Percentiles rank a stretch among this genome's conserved stretches.
Evolutionary conservation across 2,888 invertebrate genomes (phyloP).

Genomic region (Adelphocoris suturalis): DNA sequence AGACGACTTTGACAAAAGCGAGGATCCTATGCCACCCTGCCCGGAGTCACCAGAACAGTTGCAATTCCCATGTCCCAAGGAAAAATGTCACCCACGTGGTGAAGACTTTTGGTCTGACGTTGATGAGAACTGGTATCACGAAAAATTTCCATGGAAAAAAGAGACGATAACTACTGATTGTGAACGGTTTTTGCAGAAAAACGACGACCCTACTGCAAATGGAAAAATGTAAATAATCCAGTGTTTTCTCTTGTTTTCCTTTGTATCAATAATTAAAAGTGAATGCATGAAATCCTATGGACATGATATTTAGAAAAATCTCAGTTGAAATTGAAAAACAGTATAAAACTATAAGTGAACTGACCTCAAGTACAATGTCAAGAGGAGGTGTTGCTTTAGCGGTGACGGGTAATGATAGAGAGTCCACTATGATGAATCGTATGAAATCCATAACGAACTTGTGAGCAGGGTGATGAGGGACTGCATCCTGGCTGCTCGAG

Average conservation of each 20-base stretch:
- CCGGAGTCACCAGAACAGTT: neutral
- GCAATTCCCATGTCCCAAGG: neutral
- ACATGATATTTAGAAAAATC: too few species aligned
- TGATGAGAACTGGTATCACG: conserved; percentile 53
- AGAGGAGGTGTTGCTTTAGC: conserved; percentile 90
- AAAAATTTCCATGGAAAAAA: conserved; percentile 59
- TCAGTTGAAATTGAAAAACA: too few species aligned
- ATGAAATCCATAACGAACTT: conserved; percentile 97
- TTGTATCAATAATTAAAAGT: too few species aligned
- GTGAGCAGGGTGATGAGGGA: conserved; percentile 89
- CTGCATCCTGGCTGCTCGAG: conserved; percentile 77
- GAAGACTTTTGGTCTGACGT: conserved; percentile 62
- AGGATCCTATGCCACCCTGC: conserved; percentile 60
- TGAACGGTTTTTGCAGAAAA: neutral
- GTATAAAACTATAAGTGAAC: neutral
- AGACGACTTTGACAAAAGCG: conserved; percentile 43
- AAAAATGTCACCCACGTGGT: neutral
- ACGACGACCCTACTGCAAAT: conserved; percentile 63
- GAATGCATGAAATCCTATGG: too few species aligned
- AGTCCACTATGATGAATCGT: conserved; percentile 95
- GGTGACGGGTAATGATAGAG: conserved; percentile 89
- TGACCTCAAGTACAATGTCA: conserved; percentile 91
- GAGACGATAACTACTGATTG: neutral
- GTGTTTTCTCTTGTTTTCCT: neutral
- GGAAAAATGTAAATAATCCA: conserved; percentile 34